Evolutionary conservation across 1,140 invertebrate genomes (phyloP).

Genomic region (Bombus impatiens): DNA sequence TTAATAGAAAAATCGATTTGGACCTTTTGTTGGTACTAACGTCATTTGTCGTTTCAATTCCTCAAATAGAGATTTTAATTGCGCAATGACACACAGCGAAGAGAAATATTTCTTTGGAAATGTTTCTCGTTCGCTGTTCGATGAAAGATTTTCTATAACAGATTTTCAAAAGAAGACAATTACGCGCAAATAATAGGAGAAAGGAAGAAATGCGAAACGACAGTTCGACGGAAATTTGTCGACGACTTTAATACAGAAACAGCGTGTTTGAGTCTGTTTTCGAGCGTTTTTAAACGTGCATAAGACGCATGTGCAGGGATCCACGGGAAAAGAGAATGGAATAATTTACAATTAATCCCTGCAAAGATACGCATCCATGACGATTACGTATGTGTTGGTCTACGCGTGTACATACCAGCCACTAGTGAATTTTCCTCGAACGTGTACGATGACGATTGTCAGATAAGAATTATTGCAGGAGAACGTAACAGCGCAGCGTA

Average conservation of each 20-base stretch:
- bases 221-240: neutral
- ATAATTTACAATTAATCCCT: conserved; percentile 46
- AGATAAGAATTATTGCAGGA: conserved; percentile 34
- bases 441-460: conserved; percentile 14
- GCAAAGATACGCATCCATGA: conserved; percentile 24
- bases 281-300: neutral
- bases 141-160: neutral
- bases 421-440: conserved; percentile 29
- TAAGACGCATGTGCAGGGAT: neutral
- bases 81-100: neutral
- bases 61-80: neutral
- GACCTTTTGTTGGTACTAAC: too few relatives aligned
- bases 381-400: neutral
- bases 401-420: neutral
- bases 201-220: neutral
- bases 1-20: neutral
- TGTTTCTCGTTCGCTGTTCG: neutral
- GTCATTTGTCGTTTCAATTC: too few relatives aligned
- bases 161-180: neutral
- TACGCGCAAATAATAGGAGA: neutral
- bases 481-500: neutral
- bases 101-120: neutral
- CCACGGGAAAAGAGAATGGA: conserved; percentile 32
- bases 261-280: neutral
- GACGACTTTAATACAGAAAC: neutral